Base-by-base conservation (phyloP, 2,888 invertebrate species). In the Lasioglossum calceatum region DNA sequence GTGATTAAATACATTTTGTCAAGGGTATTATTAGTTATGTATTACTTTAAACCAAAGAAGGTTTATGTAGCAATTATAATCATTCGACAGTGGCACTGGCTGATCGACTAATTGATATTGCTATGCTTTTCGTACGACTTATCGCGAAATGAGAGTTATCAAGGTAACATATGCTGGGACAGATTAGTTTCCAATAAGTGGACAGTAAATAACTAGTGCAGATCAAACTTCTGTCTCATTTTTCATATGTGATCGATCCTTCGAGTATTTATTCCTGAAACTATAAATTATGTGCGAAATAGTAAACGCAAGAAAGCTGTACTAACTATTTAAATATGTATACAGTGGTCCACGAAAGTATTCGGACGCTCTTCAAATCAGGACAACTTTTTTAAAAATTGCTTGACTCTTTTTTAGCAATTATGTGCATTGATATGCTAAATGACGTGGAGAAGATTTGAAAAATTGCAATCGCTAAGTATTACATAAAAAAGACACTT, bases 281-380 rank as follows among this genome's bases (percentile, higher is more conserved):
- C 5, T 27, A 61, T 5, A 32, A 64, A 64, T 32, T 64, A 64
- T 16, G 12, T 32, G 64, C 32, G 32, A 23, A 7, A 47, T 54
- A 64, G 12, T 27, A n/a, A 23, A 47, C 58, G 36, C n/a, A 58
- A 76, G 27, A 47, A 79, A 85, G 75, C 84, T 75, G 54, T 36
- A 64, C 2, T 32, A 64, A 79, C 36, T 58, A 54, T 42, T 74
- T 70, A 70, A 74, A 44, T 44, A 44, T 44, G 58, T 44, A 16
- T 50, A 50, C 50, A 50, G 19, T 50, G 50, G 50, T 19, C 7
- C 50, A 50, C 50, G 50, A 50, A 50, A 4, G 19, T 12, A 44
- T 44, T 44, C 44, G 12, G 3, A 44, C 12, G 44, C 12, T 3
- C 44, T 12, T 12, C 12, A 16, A 50, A 19, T 50, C 2, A 50